Evolutionary conservation across 2,797 vertebrate genomes (phyloP).

Genomic region (Ptychadena robeensis): DNA sequence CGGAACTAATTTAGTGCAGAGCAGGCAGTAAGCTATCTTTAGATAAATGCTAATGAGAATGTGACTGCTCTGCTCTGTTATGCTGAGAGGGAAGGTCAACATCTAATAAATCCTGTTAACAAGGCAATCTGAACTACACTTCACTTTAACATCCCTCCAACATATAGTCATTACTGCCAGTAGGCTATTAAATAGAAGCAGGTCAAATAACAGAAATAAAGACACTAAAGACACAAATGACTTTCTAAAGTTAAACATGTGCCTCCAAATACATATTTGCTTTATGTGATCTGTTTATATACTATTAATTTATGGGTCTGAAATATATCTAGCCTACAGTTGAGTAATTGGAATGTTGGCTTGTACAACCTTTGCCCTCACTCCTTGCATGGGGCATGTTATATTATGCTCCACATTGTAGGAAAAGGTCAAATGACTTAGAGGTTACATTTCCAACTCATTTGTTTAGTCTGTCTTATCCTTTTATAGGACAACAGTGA

Average conservation of each 20-base stretch:
- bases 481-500: background rate
- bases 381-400: background rate
- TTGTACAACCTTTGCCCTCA: background rate
- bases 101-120: slow-evolving; percentile 80
- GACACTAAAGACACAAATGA: background rate
- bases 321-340: background rate
- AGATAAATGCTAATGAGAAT: slow-evolving; percentile 79
- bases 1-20: slow-evolving; percentile 78
- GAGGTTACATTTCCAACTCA: background rate
- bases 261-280: background rate
- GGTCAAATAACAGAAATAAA: slow-evolving; percentile 10
- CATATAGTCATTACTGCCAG: slow-evolving; percentile 75
- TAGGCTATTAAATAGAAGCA: slow-evolving; percentile 68
- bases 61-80: slow-evolving; percentile 72
- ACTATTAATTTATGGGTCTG: background rate
- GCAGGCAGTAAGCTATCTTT: slow-evolving; percentile 78
- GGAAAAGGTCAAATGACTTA: slow-evolving; percentile 3
- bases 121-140: slow-evolving; percentile 76
- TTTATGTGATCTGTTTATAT: slow-evolving; percentile 5
- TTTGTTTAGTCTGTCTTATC: background rate
- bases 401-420: background rate
- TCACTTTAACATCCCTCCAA: slow-evolving; percentile 74
- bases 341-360: background rate
- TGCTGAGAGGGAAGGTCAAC: slow-evolving; percentile 79
- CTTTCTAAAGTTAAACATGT: background rate